Evolutionary conservation across 2,797 vertebrate species (phyloP).

Genomic region (Oryzias sinensis): DNA sequence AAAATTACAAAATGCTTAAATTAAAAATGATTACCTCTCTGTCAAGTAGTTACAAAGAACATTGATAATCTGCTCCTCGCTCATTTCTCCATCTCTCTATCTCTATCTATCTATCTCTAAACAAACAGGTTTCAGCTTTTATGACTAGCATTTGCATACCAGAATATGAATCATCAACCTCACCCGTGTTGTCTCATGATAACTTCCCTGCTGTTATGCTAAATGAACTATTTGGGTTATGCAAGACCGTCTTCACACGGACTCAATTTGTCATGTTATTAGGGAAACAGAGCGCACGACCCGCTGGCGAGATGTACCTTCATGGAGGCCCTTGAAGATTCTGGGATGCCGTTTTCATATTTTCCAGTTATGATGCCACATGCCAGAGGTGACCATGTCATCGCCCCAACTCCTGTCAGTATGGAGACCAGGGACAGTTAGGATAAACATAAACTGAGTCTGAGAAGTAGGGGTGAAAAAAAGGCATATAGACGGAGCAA

Average conservation of each 20-base stretch:
- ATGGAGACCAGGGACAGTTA: conserved; percentile 32
- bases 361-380: conserved; percentile 98
- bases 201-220: not conserved
- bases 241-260: not conserved
- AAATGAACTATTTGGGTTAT: not conserved
- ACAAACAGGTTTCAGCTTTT: too few species aligned
- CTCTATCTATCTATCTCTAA: too few species aligned
- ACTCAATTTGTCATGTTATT: not conserved
- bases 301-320: conserved; percentile 78
- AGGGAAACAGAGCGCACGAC: not conserved
- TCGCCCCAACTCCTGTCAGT: conserved; percentile 90
- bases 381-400: conserved; percentile 98
- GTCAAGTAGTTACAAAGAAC: too few species aligned
- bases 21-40: too few species aligned
- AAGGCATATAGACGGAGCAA: conserved; percentile 9
- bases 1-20: too few species aligned
- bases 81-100: too few species aligned
- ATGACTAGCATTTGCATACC: too few species aligned
- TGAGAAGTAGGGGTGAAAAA: conserved; percentile 13
- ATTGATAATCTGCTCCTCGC: too few species aligned
- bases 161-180: too few species aligned
- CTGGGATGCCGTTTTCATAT: conserved; percentile 96
- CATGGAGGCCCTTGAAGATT: conserved; percentile 92
- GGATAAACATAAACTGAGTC: not conserved
- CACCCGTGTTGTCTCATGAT: not conserved